Base-by-base conservation (phyloP, 92 coral and sea anemone species). In the Phymanthus crucifer region DNA sequence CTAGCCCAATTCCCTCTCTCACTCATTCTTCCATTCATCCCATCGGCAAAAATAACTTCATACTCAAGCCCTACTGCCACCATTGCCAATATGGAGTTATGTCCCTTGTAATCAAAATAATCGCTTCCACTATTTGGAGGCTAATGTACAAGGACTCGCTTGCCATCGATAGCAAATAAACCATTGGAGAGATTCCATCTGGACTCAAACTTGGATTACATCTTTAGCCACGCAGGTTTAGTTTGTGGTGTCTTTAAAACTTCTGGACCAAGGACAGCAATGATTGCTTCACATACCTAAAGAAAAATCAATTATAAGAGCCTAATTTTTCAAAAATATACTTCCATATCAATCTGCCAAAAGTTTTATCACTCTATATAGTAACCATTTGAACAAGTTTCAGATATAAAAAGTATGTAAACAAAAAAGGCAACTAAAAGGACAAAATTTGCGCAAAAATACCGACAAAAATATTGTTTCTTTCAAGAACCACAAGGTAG, bases 11-110 rank as follows among this genome's bases (percentile, higher is more conserved):
- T 73, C 40, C 71, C 68, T 3, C 82, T 77, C 65, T 66, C 82
- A 29, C 76, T 68, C 21, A 72, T 73, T 46, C 77, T 31, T 5
- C 87, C 87, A 35, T 81, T 81, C 69, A 73, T 46, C 4, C 85
- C 71, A 34, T 52, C 85, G 6, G 85, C 85, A 72, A 72, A 72
- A 11, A 72, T 33, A 38, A n/a, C 33, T 45, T 81, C 80, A 18
- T 57, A 81, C 29, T 81, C 35, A 1, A 72, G 71, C 18, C 84
- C 56, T 27, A 80, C 35, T 18, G 64, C 84, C 1, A 79, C 78
- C 19, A 71, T 17, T 31, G 54, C 52, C 26, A 81, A 46, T 12
- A 81, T 61, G 26, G 69, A 50, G 72, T 81, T 81, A 40, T 72
- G 24, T 1, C 45, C 73, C 24, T 81, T 73, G 33, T 81, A 81